Base-by-base conservation (phyloP, 2,888 invertebrate species). In the Nycteola revayana region DNA sequence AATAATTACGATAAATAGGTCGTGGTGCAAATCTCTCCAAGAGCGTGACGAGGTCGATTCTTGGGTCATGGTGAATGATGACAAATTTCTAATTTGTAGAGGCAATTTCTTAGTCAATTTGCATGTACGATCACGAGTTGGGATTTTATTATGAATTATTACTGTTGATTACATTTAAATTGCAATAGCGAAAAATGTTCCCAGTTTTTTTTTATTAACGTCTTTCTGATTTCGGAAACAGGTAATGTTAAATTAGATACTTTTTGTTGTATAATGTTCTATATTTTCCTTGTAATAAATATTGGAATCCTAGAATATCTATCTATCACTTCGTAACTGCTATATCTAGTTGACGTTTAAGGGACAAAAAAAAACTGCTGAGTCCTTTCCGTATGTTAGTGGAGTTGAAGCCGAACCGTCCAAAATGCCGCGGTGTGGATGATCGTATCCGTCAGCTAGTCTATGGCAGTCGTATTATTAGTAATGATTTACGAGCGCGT, bases 1-100 rank as follows among this genome's bases (percentile, higher is more conserved):
- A 56, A 60, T 76, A 73, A 78, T 81, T 73, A 73, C 73, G 74
- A 76, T 66, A 73, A 74, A 76, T 77, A 68, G 74, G 76, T 55
- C 63, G 55, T 38, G 53, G 61, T 61, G 65, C 57, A 50, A 61
- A 68, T 68, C 63, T 66, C 47, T 46, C 49, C 35, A 39, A 36
- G 21, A n/a, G 7, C 60, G 61, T 55, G 63, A 60, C 61, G 57
- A 60, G 61, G 63, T 50, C 58, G 51, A 48, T 58, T 42, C 55
- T 50, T 25, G 35, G 47, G 37, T 42, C 32, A 43, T 41, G 48
- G 42, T 49, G 50, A 42, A 46, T 44, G 47, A 58, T 49, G 50
- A 54, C 43, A 40, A 53, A 53, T 57, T 53, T 38, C 37, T 53
- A 40, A 50, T 51, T 59, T 47, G 46, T 44, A 34, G 40, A 43